Evolutionary conservation across 2,797 vertebrate genomes (phyloP).

Genomic region (Diplodus sargus): DNA sequence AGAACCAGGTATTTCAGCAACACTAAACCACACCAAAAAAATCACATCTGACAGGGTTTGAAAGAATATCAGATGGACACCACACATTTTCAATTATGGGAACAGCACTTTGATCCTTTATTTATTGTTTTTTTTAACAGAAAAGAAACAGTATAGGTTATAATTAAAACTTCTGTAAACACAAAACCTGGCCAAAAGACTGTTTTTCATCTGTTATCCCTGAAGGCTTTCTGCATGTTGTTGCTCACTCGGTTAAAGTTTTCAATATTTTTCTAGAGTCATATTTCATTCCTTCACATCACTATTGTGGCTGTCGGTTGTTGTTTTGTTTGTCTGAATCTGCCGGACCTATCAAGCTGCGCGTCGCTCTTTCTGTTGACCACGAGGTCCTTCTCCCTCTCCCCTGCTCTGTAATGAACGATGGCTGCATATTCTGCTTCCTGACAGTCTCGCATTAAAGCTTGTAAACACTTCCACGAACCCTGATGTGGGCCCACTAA

Average conservation of each 20-base stretch:
- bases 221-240: background rate
- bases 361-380: slow-evolving; percentile 22
- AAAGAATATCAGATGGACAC: background rate
- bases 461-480: slow-evolving; percentile 53
- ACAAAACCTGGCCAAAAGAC: background rate
- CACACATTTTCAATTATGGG: background rate
- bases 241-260: background rate
- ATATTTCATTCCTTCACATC: background rate
- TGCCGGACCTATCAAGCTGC: slow-evolving; percentile 30
- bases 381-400: slow-evolving; percentile 26
- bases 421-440: slow-evolving; percentile 27
- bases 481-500: slow-evolving; percentile 73
- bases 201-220: background rate
- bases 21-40: background rate
- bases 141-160: background rate
- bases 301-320: background rate
- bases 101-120: background rate
- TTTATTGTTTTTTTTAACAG: background rate
- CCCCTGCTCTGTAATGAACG: slow-evolving; percentile 26
- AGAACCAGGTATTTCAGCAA: background rate
- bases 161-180: background rate
- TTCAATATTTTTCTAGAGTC: background rate
- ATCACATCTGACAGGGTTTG: background rate
- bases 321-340: slow-evolving; percentile 3
- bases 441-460: slow-evolving; percentile 35